Conservation (phyloP, 2,888 invertebrate species). For the Pyrocoelia pectoralis region DNA sequence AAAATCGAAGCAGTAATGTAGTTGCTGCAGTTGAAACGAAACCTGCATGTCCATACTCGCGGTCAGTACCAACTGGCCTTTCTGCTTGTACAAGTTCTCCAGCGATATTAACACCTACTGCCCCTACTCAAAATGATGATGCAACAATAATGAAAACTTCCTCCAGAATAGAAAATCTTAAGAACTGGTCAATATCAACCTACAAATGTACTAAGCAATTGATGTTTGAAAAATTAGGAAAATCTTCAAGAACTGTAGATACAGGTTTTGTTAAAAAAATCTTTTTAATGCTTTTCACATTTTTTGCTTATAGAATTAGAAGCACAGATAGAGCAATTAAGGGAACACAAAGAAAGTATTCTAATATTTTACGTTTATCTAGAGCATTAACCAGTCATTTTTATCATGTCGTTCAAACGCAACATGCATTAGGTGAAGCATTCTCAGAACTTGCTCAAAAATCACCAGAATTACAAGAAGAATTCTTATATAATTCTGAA, state of each 20-base stretch:
- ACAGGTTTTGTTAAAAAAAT: conserved; percentile 65
- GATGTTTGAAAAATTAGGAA: conserved; percentile 95
- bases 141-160: conserved; percentile 72
- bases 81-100: conserved; percentile 57
- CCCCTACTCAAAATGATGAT: conserved; percentile 63
- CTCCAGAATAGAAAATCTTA: conserved; percentile 90
- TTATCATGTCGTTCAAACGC: conserved; percentile 84
- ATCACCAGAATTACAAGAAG: conserved; percentile 93
- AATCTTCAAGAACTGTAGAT: conserved; percentile 89
- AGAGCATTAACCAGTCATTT: conserved; percentile 88
- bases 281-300: background rate
- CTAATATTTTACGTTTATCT: conserved; percentile 85
- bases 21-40: conserved; percentile 77
- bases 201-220: conserved; percentile 98
- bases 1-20: conserved; percentile 77
- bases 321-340: conserved; percentile 88
- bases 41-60: conserved; percentile 72
- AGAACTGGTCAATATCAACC: conserved; percentile 97
- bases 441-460: conserved; percentile 96
- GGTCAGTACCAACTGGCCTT: conserved; percentile 72
- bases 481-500: conserved; percentile 95
- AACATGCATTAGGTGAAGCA: conserved; percentile 89
- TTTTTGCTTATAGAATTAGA: conserved; percentile 75
- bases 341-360: conserved; percentile 94
- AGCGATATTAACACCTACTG: conserved; percentile 62